Conservation (phyloP, 2,113 vertebrate species). For the Vombatus ursinus region DNA sequence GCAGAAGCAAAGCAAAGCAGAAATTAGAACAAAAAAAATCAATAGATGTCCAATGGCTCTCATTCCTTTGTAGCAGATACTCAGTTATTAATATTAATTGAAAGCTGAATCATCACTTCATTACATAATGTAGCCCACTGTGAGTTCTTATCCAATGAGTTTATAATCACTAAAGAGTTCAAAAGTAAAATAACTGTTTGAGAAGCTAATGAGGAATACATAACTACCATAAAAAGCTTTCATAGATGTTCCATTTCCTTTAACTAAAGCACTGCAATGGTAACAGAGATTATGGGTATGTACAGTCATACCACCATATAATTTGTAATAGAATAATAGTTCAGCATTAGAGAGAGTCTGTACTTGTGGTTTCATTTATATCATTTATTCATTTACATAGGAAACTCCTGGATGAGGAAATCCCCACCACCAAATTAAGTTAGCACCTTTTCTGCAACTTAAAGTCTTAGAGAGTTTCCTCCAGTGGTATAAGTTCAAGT, state of each 20-base stretch:
- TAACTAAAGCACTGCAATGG: not conserved
- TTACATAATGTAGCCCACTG: slow-evolving; percentile 16
- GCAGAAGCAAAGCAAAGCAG: slow-evolving; percentile 50
- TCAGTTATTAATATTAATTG: slow-evolving; percentile 62
- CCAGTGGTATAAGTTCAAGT: not conserved
- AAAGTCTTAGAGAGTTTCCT: not conserved
- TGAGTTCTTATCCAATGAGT: slow-evolving; percentile 39
- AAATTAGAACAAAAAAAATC: slow-evolving; percentile 48
- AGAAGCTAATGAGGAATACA: slow-evolving; percentile 26
- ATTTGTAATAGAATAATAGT: not conserved
- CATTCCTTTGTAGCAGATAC: slow-evolving; percentile 58
- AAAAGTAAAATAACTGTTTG: slow-evolving; percentile 42
- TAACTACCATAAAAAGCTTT: slow-evolving; percentile 37
- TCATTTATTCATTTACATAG: not conserved
- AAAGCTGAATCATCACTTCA: slow-evolving; percentile 52
- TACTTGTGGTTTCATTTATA: not conserved
- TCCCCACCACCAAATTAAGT: not conserved
- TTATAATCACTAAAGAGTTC: slow-evolving; percentile 51
- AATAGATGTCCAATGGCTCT: slow-evolving; percentile 61
- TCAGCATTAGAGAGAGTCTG: not conserved
- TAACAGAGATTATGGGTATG: not conserved
- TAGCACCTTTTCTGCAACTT: not conserved
- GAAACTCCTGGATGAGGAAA: not conserved
- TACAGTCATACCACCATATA: not conserved
- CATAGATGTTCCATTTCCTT: slow-evolving; percentile 24